These are phyloP conservation scores for Lasioglossum figueresi DNA, from an alignment of 2,888 invertebrate species.

Conservation along the genomic window DNA sequence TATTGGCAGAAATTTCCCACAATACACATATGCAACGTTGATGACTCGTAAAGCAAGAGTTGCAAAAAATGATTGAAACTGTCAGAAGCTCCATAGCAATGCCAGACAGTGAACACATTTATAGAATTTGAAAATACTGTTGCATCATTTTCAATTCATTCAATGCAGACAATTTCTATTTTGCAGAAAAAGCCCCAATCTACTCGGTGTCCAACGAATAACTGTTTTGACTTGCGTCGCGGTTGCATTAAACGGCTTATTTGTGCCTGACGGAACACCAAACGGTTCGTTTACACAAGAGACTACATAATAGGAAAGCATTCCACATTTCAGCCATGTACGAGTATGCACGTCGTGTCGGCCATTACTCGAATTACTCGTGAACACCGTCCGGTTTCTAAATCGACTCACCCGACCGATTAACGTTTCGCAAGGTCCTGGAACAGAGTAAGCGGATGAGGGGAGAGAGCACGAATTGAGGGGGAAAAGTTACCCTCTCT, in stretches of 20 bases:
- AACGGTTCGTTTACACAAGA: not conserved
- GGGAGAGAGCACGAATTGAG: no score
- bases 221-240: no score
- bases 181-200: no score
- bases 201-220: no score
- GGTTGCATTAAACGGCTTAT: no score
- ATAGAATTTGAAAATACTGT: no score
- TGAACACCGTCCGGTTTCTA: not conserved
- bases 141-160: no score
- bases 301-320: not conserved
- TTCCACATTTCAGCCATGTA: slow-evolving; percentile 11
- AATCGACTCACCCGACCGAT: slow-evolving; percentile 24
- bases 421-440: slow-evolving; percentile 22
- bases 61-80: not conserved
- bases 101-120: no score
- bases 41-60: not conserved
- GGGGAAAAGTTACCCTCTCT: no score
- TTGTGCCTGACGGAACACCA: not conserved
- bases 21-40: not conserved
- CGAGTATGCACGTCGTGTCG: not conserved
- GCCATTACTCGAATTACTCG: slow-evolving; percentile 13
- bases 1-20: not conserved
- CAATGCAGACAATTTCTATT: no score
- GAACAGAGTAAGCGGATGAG: no score
- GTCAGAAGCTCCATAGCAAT: not conserved